phyloP scores from a whole-genome alignment of 2,888 invertebrate genomes.

The Carpatolechia fugitivella region DNA sequence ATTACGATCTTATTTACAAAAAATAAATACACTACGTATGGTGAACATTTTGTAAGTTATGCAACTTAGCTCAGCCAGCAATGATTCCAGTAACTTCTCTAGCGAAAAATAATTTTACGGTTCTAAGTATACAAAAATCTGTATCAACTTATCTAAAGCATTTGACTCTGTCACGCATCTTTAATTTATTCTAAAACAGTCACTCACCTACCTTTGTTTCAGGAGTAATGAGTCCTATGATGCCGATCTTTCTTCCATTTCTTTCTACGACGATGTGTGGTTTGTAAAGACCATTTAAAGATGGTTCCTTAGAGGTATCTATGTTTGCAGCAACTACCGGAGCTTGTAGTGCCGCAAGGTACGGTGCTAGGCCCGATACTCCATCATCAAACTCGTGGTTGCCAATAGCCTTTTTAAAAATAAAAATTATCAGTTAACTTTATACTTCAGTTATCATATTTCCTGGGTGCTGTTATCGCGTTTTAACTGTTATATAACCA shows the following conservation, averaged over 20 bases:
- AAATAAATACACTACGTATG: no score
- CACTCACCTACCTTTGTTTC: conserved; percentile 80
- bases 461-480: no score
- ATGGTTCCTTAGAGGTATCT: conserved; percentile 82
- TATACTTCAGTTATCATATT: no score
- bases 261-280: conserved; percentile 82
- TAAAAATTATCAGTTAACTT: no score
- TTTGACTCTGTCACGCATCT: conserved; percentile 36
- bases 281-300: conserved; percentile 78
- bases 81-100: no score
- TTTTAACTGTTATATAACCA: no score
- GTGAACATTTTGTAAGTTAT: no score
- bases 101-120: no score
- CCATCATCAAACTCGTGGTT: conserved; percentile 93
- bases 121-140: no score
- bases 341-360: conserved; percentile 81
- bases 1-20: no score
- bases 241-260: conserved; percentile 84
- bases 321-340: conserved; percentile 88
- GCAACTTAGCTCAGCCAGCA: no score
- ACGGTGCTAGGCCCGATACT: conserved; percentile 84
- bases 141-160: background rate
- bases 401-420: conserved; percentile 88
- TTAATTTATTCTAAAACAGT: background rate
- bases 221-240: conserved; percentile 87